Evolutionary conservation across 2,113 vertebrate genomes (phyloP).

Genomic region (Istiophorus platypterus): DNA sequence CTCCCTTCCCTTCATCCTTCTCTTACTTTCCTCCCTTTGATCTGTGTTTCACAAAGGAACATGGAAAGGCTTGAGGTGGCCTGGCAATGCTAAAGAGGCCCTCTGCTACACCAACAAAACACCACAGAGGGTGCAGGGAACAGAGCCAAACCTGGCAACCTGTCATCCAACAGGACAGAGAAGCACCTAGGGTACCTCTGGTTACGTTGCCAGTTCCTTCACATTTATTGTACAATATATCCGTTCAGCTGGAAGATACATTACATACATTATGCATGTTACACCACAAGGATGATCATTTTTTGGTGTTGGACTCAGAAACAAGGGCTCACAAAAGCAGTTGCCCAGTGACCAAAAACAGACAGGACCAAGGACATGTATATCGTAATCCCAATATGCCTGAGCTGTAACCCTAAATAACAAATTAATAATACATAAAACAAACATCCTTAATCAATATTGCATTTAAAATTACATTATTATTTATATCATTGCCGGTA

Average conservation of each 20-base stretch:
- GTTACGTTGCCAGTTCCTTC: slow-evolving; percentile 39
- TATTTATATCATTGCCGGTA: not conserved
- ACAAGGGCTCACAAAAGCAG: not conserved
- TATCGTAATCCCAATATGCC: slow-evolving; percentile 1
- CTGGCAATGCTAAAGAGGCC: slow-evolving; percentile 69
- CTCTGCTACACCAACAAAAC: slow-evolving; percentile 50
- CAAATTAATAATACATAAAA: not conserved
- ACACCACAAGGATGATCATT: not conserved
- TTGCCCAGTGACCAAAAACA: not conserved
- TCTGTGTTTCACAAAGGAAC: slow-evolving; percentile 76
- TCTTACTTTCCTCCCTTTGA: slow-evolving; percentile 68
- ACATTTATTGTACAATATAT: slow-evolving; percentile 42
- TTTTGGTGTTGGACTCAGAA: slow-evolving; percentile 1
- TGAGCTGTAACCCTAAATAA: not conserved
- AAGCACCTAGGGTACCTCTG: slow-evolving; percentile 11
- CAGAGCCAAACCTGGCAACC: slow-evolving; percentile 65
- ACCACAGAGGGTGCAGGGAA: slow-evolving; percentile 43
- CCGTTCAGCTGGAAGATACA: not conserved
- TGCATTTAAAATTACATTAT: not conserved
- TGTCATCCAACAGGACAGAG: slow-evolving; percentile 38
- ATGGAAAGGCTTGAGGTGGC: slow-evolving; percentile 74
- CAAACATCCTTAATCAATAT: not conserved
- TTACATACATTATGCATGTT: slow-evolving; percentile 5
- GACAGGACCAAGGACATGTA: not conserved
- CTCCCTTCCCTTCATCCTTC: slow-evolving; percentile 43